Conservation (phyloP, 2,888 invertebrate genomes). For the Ormyrus nitidulus region DNA sequence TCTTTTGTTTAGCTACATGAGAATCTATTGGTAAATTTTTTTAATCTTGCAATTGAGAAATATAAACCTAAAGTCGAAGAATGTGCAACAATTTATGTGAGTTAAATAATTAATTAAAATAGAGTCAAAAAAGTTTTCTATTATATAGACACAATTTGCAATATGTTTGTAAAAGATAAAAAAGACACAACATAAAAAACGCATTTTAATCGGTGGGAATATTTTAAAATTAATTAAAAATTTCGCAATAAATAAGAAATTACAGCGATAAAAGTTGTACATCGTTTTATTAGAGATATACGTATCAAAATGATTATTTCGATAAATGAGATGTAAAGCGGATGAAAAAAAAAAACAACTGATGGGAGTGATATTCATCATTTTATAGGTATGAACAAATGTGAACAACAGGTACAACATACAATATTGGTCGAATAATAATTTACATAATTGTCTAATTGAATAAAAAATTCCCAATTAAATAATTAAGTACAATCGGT, state of each 20-base stretch:
- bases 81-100: conserved; percentile 26
- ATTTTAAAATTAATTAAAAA: too few relatives aligned
- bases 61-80: conserved; percentile 33
- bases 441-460: conserved; percentile 51
- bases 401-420: conserved; percentile 58
- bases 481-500: conserved; percentile 50
- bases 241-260: background rate
- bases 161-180: too few relatives aligned
- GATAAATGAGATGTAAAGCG: background rate
- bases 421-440: conserved; percentile 57
- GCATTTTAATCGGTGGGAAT: too few relatives aligned
- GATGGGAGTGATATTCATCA: conserved; percentile 47
- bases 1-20: background rate
- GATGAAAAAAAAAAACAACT: conserved; percentile 24
- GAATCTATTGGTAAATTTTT: conserved; percentile 22
- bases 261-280: background rate
- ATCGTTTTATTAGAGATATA: background rate
- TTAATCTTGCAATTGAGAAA: conserved; percentile 32
- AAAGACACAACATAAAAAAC: too few relatives aligned
- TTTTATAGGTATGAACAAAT: conserved; percentile 56
- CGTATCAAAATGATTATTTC: background rate
- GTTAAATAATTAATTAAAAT: too few relatives aligned
- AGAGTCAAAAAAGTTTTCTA: too few relatives aligned
- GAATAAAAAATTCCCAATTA: conserved; percentile 41
- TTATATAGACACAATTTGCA: too few relatives aligned